Evolutionary conservation across 2,888 invertebrate species (phyloP).

Genomic region (Dendrolimus pini): DNA sequence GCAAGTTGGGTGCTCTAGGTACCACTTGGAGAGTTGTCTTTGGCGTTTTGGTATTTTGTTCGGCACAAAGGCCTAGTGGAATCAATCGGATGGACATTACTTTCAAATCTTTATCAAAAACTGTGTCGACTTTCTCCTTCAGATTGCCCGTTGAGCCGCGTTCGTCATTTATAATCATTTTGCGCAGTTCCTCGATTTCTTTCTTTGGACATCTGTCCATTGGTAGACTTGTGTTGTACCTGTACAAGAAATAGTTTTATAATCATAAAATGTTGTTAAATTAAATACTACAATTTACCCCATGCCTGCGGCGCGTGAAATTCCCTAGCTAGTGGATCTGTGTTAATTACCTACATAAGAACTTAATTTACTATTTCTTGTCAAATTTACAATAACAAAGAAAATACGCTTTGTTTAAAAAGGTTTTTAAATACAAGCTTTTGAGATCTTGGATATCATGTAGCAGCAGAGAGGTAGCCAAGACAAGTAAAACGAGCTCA

Average conservation of each 20-base stretch:
- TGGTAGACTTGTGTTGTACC: slow-evolving; percentile 87
- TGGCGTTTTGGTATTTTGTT: slow-evolving; percentile 54
- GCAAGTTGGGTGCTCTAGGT: slow-evolving; percentile 32
- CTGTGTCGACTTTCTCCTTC: slow-evolving; percentile 76
- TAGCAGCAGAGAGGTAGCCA: too few species aligned
- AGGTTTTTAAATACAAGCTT: too few species aligned
- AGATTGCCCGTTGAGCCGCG: slow-evolving; percentile 42
- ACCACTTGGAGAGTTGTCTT: slow-evolving; percentile 37
- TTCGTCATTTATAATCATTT: slow-evolving; percentile 82
- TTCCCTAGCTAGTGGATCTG: too few species aligned
- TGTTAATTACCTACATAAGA: too few species aligned
- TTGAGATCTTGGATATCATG: too few species aligned
- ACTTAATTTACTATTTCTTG: too few species aligned
- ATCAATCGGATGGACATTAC: slow-evolving; percentile 80
- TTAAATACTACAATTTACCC: too few species aligned
- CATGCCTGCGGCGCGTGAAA: too few species aligned
- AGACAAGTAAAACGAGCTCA: too few species aligned
- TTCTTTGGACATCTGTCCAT: slow-evolving; percentile 85
- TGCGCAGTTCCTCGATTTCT: slow-evolving; percentile 84
- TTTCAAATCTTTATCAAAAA: slow-evolving; percentile 84
- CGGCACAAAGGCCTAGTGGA: slow-evolving; percentile 77
- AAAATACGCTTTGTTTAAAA: too few species aligned
- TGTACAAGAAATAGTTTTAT: slow-evolving; percentile 15
- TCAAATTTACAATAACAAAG: too few species aligned
- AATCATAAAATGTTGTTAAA: too few species aligned